Conservation (phyloP, 2,888 invertebrate genomes). For the Ormyrus thymus region DNA sequence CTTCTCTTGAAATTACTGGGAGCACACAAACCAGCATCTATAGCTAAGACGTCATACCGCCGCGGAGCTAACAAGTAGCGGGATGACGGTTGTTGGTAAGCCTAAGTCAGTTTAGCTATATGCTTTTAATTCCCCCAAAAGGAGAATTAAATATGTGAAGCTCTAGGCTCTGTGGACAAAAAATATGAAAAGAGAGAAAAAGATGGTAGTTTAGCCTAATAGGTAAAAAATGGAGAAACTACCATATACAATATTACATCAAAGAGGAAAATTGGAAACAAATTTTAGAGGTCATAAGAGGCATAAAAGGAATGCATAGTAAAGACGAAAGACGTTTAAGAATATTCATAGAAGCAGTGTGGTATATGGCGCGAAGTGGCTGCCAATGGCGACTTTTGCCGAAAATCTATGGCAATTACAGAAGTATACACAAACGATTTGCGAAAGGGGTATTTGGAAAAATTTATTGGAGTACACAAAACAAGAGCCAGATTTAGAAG, state of each 20-base stretch:
- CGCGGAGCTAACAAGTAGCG: no score
- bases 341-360: constrained; percentile 27
- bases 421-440: constrained; percentile 37
- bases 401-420: constrained; percentile 35
- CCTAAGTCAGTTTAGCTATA: no score
- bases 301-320: constrained; percentile 32
- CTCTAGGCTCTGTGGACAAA: constrained; percentile 7
- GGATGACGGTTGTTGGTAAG: no score
- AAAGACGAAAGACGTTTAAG: constrained; percentile 23
- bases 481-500: constrained; percentile 43
- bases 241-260: constrained; percentile 27
- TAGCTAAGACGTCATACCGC: no score
- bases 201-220: constrained; percentile 28
- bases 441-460: constrained; percentile 30
- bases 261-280: constrained; percentile 36
- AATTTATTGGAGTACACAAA: constrained; percentile 20
- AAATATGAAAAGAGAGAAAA: constrained; percentile 30
- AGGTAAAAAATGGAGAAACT: constrained; percentile 27
- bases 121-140: no score
- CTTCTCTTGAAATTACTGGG: no score
- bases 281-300: constrained; percentile 34
- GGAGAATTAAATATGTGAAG: not conserved
- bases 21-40: no score
- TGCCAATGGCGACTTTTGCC: constrained; percentile 32
- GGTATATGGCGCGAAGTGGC: constrained; percentile 34